Evolutionary conservation across 2,797 vertebrate genomes (phyloP), one percentile per base, ranked within the genome.

Genomic region (Ibycter americanus): DNA sequence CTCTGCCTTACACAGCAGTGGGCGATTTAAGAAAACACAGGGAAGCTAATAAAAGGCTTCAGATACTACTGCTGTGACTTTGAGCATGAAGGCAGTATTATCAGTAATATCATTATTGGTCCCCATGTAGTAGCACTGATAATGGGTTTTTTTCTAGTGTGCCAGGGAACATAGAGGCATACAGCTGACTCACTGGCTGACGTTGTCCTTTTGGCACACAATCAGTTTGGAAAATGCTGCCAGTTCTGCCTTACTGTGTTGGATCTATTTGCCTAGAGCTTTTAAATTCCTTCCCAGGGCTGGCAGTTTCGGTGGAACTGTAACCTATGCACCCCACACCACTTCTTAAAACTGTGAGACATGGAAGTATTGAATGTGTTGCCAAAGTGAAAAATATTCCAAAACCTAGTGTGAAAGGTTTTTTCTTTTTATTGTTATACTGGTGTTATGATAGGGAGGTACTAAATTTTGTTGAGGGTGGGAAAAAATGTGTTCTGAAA

Each of bases 301-400:
- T 93, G 91, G 93, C 55, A 95, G 23, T 67, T 77, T 92, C 90
- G 44, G 73, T 94, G 66, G 59, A 83, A 59, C 92, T 94, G 77
- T 92, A 92, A 84, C 71, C 62, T 54, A 17, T 67, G 66, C 34
- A 71, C 91, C 58, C 63, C 51, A 46, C 72, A 59, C 32, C 49
- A 36, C 19, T 73, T 19, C 34, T 21, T 86, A 44, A 58, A 81
- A 31, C 47, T 44, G 34, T 11, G 77, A 77, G 68, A 52, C 3
- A 5, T 20, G 31, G 27, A 90, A 87, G 44, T 67, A 27, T 73
- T 74, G 82, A 62, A 52, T 83, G 66, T 83, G 40, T 92, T 93
- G 79, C 51, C 73, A 19, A 31, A 87, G 40, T 15, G 55, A 84
- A 62, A 88, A 73, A 55, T 61, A 4, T 7, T 76, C 25, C 31